phyloP scores from a whole-genome alignment of 2,113 vertebrate species.

The Brachypodius melanocephalos region DNA sequence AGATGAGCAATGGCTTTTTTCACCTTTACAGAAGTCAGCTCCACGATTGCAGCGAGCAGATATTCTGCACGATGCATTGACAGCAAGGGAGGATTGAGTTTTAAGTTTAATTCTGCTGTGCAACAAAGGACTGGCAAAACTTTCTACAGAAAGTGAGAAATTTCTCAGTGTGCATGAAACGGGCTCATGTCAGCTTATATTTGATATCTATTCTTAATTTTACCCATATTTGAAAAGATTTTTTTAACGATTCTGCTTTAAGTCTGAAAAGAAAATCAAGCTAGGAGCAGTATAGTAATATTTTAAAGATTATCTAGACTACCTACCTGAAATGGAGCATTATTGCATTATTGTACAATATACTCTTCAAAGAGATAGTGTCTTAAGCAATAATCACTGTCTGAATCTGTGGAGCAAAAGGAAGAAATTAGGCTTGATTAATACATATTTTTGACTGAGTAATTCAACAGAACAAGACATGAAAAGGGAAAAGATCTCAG shows the following conservation, averaged over 20 bases:
- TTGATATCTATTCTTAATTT: neutral
- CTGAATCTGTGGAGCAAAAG: neutral
- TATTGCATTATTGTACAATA: neutral
- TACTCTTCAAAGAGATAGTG: neutral
- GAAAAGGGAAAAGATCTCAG: neutral
- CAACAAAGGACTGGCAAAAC: neutral
- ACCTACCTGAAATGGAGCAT: neutral
- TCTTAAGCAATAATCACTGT: neutral
- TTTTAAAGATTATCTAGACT: neutral
- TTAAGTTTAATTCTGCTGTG: neutral
- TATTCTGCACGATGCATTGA: neutral
- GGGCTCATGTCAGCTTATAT: neutral
- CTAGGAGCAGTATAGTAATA: neutral
- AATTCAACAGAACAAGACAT: neutral
- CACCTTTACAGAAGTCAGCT: neutral
- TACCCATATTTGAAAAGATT: neutral
- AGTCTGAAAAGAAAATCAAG: neutral
- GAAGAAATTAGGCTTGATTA: neutral
- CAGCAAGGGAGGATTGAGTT: neutral
- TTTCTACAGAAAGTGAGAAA: neutral
- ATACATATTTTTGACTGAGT: neutral
- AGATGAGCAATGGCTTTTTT: neutral
- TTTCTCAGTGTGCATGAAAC: neutral
- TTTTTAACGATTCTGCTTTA: neutral
- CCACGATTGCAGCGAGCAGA: neutral